Conservation (phyloP, 1,140 invertebrate genomes). For the Parapsyche elsis region DNA sequence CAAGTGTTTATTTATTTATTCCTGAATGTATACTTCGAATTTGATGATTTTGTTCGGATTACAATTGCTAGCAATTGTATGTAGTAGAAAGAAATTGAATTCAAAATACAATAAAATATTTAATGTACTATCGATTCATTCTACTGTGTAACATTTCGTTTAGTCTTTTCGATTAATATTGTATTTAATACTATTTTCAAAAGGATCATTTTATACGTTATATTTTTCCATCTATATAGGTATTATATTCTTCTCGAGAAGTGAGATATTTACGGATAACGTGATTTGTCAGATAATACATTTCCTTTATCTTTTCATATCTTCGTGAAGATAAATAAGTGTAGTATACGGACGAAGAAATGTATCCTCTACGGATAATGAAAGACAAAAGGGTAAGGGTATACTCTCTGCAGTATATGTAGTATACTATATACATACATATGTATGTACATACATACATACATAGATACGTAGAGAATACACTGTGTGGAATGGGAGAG, state of each 20-base stretch:
- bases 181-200: no score
- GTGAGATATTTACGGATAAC: background rate
- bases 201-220: no score
- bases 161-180: no score
- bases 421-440: slow-evolving; percentile 14
- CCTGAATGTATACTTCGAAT: no score
- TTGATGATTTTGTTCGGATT: no score
- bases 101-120: no score
- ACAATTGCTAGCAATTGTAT: no score
- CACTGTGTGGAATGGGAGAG: background rate
- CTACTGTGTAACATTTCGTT: no score
- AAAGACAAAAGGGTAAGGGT: background rate
- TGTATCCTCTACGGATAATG: background rate
- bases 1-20: no score
- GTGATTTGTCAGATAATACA: background rate
- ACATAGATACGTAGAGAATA: background rate
- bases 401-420: no score
- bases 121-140: no score
- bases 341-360: background rate
- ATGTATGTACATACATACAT: background rate
- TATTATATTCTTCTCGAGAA: background rate
- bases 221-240: background rate
- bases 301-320: background rate
- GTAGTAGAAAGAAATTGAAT: no score
- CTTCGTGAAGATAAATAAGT: background rate